phyloP scores from a whole-genome alignment of 2,113 vertebrate species.

The Panthera uncia region DNA sequence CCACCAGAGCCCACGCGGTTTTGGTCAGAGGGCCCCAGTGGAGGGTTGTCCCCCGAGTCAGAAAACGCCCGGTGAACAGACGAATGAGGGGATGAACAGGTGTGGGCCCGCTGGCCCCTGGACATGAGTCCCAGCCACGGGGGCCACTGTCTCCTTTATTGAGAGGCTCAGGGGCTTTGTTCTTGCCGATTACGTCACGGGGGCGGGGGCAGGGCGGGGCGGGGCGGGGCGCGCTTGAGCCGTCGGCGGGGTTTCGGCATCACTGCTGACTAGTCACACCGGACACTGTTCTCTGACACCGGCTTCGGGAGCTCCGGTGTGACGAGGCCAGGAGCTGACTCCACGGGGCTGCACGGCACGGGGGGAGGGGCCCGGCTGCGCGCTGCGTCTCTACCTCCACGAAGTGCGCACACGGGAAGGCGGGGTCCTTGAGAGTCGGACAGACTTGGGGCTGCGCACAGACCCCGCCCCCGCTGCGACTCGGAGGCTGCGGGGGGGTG shows the following conservation, averaged over 20 bases:
- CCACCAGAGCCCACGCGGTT: accelerated
- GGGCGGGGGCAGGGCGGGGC: accelerated
- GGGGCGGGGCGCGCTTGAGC: accelerated
- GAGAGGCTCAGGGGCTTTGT: not conserved
- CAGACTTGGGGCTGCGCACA: accelerated
- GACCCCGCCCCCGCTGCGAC: accelerated
- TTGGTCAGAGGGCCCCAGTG: not conserved
- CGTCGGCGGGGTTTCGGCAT: accelerated
- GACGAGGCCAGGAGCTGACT: not conserved
- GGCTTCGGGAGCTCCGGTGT: accelerated
- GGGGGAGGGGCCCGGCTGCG: not conserved
- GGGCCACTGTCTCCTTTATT: not conserved
- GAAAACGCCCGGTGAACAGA: not conserved
- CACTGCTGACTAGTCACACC: not conserved
- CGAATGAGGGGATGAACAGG: accelerated
- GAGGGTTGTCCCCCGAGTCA: accelerated
- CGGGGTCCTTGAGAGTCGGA: accelerated
- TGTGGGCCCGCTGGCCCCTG: accelerated
- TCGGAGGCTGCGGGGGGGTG: accelerated
- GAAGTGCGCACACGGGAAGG: accelerated
- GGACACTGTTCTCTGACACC: not conserved
- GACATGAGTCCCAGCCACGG: accelerated
- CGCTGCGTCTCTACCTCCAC: accelerated
- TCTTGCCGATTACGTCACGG: accelerated
- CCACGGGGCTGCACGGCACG: accelerated